Conservation (phyloP, 92 coral and sea anemone genomes). For the Actinostola sp. region DNA sequence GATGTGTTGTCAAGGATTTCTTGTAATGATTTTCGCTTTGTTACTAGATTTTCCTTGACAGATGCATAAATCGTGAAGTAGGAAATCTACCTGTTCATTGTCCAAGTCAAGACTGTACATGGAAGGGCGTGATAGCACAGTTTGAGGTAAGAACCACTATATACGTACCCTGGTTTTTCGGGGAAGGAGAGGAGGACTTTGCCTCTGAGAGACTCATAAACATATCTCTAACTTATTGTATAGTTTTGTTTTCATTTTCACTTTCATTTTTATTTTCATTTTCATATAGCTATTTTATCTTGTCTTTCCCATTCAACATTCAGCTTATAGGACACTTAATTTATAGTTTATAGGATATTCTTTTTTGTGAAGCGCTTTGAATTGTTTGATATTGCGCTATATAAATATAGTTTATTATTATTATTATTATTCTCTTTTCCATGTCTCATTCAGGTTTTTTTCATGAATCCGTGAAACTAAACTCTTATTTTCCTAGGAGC, state of each 20-base stretch:
- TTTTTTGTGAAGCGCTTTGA: too few species aligned
- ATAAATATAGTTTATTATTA: too few species aligned
- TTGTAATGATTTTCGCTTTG: too few species aligned
- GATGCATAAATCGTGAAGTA: constrained; percentile 44
- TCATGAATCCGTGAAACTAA: not conserved
- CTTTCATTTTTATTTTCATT: not conserved
- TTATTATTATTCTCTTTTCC: too few species aligned
- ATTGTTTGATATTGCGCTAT: too few species aligned
- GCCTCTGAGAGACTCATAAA: too few species aligned
- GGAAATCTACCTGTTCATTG: constrained; percentile 33
- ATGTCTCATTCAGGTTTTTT: too few species aligned
- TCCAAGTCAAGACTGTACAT: constrained; percentile 31
- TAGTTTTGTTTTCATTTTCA: not conserved
- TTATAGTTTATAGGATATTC: too few species aligned
- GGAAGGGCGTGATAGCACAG: constrained; percentile 41
- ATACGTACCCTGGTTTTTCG: not conserved
- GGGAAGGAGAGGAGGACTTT: not conserved
- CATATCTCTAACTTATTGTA: not conserved
- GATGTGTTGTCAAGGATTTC: too few species aligned
- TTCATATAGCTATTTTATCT: not conserved
- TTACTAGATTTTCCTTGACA: constrained; percentile 50
- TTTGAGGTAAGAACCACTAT: constrained; percentile 38
- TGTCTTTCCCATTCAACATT: not conserved
- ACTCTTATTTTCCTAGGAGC: not conserved
- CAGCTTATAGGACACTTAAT: not conserved